Evolutionary conservation across 2,113 vertebrate genomes (phyloP).

Genomic region (Scortum barcoo): DNA sequence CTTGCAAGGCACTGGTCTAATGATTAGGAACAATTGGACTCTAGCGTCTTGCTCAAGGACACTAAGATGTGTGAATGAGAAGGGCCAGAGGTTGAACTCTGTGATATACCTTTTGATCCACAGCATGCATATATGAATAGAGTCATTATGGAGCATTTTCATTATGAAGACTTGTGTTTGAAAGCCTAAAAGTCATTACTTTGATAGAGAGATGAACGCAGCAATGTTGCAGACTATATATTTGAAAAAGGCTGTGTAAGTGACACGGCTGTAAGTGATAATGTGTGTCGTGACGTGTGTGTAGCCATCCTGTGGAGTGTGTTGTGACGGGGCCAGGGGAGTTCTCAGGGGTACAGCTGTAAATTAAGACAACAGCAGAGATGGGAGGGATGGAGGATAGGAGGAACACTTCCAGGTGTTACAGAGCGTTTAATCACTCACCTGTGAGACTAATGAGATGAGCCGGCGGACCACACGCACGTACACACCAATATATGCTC

Average conservation of each 20-base stretch:
- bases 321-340: conserved; percentile 37
- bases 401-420: conserved; percentile 75
- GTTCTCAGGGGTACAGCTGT: conserved; percentile 54
- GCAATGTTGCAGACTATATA: conserved; percentile 3
- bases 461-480: conserved; percentile 13
- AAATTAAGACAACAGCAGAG: conserved; percentile 61
- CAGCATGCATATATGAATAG: background rate
- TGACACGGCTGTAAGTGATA: conserved; percentile 7
- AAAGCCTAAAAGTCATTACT: conserved; percentile 2
- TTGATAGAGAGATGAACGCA: background rate
- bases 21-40: background rate
- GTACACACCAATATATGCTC: conserved; percentile 10
- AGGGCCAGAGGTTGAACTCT: background rate
- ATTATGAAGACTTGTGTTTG: background rate
- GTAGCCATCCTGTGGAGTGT: conserved; percentile 25
- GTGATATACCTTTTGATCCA: background rate
- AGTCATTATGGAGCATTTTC: background rate
- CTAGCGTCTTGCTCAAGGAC: background rate
- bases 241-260: conserved; percentile 4
- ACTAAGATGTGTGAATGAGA: no score
- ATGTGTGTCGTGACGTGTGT: conserved; percentile 9
- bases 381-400: conserved; percentile 35
- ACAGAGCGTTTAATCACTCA: conserved; percentile 74
- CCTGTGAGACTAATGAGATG: conserved; percentile 72
- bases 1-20: background rate